Evolutionary conservation across 2,888 invertebrate genomes (phyloP), one percentile per base, ranked within the genome.

Genomic region (Dorcus hopei): DNA sequence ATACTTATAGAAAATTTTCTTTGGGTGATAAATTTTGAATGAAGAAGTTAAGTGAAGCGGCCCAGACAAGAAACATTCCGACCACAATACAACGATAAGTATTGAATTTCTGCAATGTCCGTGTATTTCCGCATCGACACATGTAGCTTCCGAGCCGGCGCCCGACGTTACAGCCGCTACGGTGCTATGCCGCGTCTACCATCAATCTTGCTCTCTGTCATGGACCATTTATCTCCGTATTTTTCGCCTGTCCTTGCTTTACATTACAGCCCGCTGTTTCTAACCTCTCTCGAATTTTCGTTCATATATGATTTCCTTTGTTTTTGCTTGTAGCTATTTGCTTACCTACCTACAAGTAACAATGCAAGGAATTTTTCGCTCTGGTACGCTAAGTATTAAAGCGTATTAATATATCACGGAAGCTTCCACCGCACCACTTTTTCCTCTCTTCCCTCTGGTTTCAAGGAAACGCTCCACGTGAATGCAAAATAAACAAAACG

Each of bases 201-300:
- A 77, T 77, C 75, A 76, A 77, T 77, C 77, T 77, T 77, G 73
- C 71, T 74, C 69, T 72, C 72, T 74, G 76, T 74, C 76, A 74
- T 71, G 74, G 72, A 74, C 75, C 76, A 77, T 77, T 77, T 76
- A 76, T 77, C 76, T 76, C 74, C 71, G 74, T 76, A 77, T 76
- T 77, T 77, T 75, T 75, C 74, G 71, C 72, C 71, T 73, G 71
- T 72, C 69, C 69, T 63, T 69, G 64, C 64, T 67, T 66, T 70
- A 74, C 72, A 72, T 73, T 72, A 69, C 69, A 72, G 59, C 40
- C 53, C 49, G 56, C 49, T 43, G 54, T 58, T 61, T 53, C 52
- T 56, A 50, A 40, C 49, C 58, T 47, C 53, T 38, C 52, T 45
- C 49, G 54, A 51, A 59, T 57, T 58, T 57, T 58, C 57, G 50